Evolutionary conservation across 2,888 invertebrate species (phyloP).

Genomic region (Melitaea athalia): DNA sequence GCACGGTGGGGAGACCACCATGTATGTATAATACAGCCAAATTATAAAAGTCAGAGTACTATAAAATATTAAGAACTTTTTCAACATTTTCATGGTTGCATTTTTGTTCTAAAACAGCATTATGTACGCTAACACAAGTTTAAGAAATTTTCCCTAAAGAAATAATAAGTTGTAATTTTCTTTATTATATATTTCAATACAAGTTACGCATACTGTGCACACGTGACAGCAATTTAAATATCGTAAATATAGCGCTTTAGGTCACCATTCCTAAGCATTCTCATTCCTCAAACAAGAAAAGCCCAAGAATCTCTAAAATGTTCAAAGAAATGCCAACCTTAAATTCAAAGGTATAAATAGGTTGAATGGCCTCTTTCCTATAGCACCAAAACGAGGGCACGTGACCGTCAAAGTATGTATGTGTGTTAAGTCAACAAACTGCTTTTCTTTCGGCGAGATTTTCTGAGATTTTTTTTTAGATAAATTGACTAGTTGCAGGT

Average conservation of each 20-base stretch:
- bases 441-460: slow-evolving; percentile 74
- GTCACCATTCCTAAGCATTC: slow-evolving; percentile 13
- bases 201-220: neutral
- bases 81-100: too few species aligned
- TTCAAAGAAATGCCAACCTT: slow-evolving; percentile 61
- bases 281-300: slow-evolving; percentile 5
- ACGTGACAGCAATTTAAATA: slow-evolving; percentile 73
- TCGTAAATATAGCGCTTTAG: slow-evolving; percentile 60
- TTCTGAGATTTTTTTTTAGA: slow-evolving; percentile 73
- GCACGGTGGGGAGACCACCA: too few species aligned
- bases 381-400: slow-evolving; percentile 68
- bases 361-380: slow-evolving; percentile 56
- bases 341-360: slow-evolving; percentile 63
- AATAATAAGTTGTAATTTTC: too few species aligned
- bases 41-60: too few species aligned
- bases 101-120: too few species aligned
- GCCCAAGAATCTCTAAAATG: slow-evolving; percentile 12
- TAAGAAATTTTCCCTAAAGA: too few species aligned
- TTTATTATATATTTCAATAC: neutral
- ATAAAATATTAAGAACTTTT: too few species aligned
- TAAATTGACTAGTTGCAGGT: slow-evolving; percentile 78
- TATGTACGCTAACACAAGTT: too few species aligned
- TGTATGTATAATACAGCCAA: too few species aligned
- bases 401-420: slow-evolving; percentile 65
- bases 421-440: slow-evolving; percentile 77